phyloP scores from a whole-genome alignment of 2,888 invertebrate species.

The Zaprionus bogoriensis region DNA sequence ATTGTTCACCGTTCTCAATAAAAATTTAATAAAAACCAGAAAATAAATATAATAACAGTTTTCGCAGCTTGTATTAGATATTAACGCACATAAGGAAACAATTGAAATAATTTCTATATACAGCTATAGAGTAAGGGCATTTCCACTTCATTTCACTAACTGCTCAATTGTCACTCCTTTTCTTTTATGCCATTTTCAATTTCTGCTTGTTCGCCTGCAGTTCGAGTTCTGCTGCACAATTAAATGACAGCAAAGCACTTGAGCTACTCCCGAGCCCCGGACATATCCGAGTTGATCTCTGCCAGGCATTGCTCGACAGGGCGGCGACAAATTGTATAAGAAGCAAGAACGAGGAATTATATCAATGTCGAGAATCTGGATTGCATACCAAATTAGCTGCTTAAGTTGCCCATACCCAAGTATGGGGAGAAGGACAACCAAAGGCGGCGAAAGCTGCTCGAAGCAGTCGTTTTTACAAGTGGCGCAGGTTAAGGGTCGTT shows the following conservation, averaged over 20 bases:
- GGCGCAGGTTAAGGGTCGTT: constrained; percentile 72
- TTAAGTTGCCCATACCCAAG: constrained; percentile 22
- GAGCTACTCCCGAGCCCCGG: background rate
- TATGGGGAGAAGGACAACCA: background rate
- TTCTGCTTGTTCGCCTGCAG: background rate
- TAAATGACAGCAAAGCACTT: constrained; percentile 6
- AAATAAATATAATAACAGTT: no score
- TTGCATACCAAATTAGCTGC: constrained; percentile 71
- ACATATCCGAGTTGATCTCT: constrained; percentile 2
- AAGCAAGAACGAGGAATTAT: constrained; percentile 63
- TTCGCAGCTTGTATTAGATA: no score
- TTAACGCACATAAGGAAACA: no score
- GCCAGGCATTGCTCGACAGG: constrained; percentile 29
- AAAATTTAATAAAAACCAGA: no score
- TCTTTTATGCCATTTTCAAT: no score
- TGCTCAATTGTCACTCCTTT: no score
- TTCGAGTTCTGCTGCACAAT: background rate
- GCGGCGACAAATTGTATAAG: constrained; percentile 49
- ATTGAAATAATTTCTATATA: no score
- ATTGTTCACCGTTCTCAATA: no score
- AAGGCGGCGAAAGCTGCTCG: background rate
- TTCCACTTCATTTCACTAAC: no score
- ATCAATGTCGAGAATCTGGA: constrained; percentile 67
- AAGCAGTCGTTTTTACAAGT: constrained; percentile 30
- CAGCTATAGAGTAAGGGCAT: no score